Base-by-base conservation (phyloP, 2,113 vertebrate genomes). In the Herpetotheres cachinnans region DNA sequence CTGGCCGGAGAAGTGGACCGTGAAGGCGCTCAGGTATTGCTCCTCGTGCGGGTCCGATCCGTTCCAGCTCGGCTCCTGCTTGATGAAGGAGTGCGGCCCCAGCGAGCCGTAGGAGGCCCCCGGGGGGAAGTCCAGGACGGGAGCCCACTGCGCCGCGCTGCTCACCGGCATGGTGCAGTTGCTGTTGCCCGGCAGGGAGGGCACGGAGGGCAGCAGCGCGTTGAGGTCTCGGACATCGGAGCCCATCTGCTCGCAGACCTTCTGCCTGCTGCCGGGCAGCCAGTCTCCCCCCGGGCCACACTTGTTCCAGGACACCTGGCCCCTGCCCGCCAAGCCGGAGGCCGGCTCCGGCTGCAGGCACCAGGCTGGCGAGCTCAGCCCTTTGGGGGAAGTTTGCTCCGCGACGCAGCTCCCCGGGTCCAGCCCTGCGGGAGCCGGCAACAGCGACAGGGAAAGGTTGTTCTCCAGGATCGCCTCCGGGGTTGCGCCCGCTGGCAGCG, bases 11-110 rank as follows among this genome's bases (percentile, higher is more conserved):
- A 99, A 99, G 97, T 99, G 99, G 34, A 99, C 98, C 4, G 99
- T 99, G 98, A 99, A 99, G 96, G 99, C 99, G 98, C 99, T 99
- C 63, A 99, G 96, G 86, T 99, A 99, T 93, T 99, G 99, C 93
- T 99, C 99, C 87, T 99, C 99, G 67, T 98, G 98, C 3, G 99
- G 97, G 90, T 99, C 99, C 5, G 98, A 63, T 62, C 98, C 93
- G 78, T 98, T 99, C 99, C 99, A 99, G 96, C 98, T 98, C 13
- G 99, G 99, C 97, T 99, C 99, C 97, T 99, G 99, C 96, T 99
- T 99, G 98, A 99, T 99, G 97, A 99, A 99, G 84, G 99, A 99
- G 97, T 99, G 99, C 36, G 99, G 98, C 67, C 99, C 98, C 93
- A 99, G 97, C 27, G 99, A 98, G 97, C 98, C 92, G 95, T 99